Evolutionary conservation across 2,888 invertebrate species (phyloP).

Genomic region (Conistra vaccinii): DNA sequence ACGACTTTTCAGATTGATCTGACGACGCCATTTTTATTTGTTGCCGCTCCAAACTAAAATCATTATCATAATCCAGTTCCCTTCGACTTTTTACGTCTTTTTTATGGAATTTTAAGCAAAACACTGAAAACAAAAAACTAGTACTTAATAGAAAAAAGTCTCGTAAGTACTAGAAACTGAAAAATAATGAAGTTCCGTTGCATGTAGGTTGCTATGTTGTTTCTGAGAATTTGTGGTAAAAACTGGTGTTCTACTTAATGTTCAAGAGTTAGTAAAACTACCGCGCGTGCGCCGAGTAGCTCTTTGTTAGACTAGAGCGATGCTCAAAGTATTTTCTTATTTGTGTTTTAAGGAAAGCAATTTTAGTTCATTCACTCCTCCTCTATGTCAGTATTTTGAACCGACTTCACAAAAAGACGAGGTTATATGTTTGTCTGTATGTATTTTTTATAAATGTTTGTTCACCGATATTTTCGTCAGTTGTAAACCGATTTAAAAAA

Average conservation of each 20-base stretch:
- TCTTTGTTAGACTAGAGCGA: conserved; percentile 72
- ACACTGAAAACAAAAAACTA: not conserved
- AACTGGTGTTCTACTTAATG: conserved; percentile 59
- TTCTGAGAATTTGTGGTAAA: conserved; percentile 57
- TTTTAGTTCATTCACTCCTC: not conserved
- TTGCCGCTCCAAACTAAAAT: not conserved
- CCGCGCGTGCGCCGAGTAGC: conserved; percentile 77
- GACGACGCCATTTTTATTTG: not conserved
- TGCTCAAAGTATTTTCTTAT: conserved; percentile 72
- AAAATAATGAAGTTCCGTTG: conserved; percentile 47
- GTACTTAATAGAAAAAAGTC: not conserved
- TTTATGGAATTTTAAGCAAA: conserved; percentile 9
- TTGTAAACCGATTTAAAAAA: too few relatives aligned
- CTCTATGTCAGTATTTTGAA: too few relatives aligned
- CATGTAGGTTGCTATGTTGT: conserved; percentile 37
- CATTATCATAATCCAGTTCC: not conserved
- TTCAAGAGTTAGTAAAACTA: conserved; percentile 56
- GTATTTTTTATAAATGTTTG: too few relatives aligned
- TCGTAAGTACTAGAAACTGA: not conserved
- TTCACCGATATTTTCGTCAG: too few relatives aligned
- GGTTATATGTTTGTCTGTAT: too few relatives aligned
- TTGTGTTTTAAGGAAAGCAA: not conserved
- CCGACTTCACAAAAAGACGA: too few relatives aligned
- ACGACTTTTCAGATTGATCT: too few relatives aligned
- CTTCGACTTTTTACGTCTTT: conserved; percentile 6